phyloP scores from a whole-genome alignment of 1,140 invertebrate species.

The Bradynema listronoti region DNA sequence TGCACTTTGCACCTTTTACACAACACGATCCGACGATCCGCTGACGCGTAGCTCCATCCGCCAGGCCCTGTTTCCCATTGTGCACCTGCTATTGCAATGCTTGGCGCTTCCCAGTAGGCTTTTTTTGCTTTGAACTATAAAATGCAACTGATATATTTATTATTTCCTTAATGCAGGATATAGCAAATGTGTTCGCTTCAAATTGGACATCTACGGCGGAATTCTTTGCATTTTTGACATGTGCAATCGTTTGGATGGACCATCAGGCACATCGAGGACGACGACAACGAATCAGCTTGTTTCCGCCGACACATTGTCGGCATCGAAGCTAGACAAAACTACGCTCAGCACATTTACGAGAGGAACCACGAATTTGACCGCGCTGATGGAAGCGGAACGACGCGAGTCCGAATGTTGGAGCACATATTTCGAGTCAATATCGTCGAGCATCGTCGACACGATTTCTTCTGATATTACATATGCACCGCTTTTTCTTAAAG shows the following conservation, averaged over 20 bases:
- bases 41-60: background rate
- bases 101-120: slow-evolving; percentile 20
- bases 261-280: no score
- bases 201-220: slow-evolving; percentile 25
- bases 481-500: slow-evolving; percentile 28
- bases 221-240: slow-evolving; percentile 25
- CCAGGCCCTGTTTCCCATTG: slow-evolving; percentile 6
- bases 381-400: slow-evolving; percentile 9
- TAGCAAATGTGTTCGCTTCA: slow-evolving; percentile 25
- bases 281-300: background rate
- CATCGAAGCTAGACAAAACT: background rate
- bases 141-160: background rate
- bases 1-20: slow-evolving; percentile 16
- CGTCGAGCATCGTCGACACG: slow-evolving; percentile 18
- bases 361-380: background rate
- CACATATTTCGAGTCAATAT: slow-evolving; percentile 15
- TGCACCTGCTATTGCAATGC: slow-evolving; percentile 19
- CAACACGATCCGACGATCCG: background rate
- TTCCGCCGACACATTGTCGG: background rate
- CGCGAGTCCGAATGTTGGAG: slow-evolving; percentile 13
- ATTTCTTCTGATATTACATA: slow-evolving; percentile 28
- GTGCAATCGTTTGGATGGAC: slow-evolving; percentile 8
- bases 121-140: background rate
- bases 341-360: background rate
- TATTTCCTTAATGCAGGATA: slow-evolving; percentile 16